These are phyloP conservation scores for Dromas ardeola DNA, from an alignment of 2,113 vertebrate genomes.

Conservation along the genomic window DNA sequence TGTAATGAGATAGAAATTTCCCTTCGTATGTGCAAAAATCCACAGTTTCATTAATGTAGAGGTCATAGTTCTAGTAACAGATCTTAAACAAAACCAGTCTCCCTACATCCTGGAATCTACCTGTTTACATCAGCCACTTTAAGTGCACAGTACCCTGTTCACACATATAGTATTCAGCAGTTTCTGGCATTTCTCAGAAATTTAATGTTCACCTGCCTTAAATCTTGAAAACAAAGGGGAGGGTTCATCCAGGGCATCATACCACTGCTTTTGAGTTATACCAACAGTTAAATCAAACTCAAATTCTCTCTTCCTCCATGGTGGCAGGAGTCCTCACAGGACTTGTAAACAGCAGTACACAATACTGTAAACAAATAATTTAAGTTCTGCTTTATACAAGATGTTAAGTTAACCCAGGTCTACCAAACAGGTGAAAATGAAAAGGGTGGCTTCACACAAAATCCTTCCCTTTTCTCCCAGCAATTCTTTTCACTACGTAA, in stretches of 20 bases:
- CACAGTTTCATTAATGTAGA: constrained; percentile 53
- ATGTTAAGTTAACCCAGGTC: constrained; percentile 67
- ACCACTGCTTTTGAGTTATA: constrained; percentile 16
- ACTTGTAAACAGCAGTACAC: constrained; percentile 83
- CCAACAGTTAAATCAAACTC: constrained; percentile 4
- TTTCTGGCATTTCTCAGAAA: constrained; percentile 51
- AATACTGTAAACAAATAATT: constrained; percentile 83
- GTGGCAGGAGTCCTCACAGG: constrained; percentile 75
- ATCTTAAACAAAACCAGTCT: constrained; percentile 23
- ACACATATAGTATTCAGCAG: constrained; percentile 5
- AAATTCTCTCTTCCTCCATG: constrained; percentile 56
- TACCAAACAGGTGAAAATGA: constrained; percentile 65
- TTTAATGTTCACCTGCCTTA: constrained; percentile 48
- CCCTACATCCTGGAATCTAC: constrained; percentile 33
- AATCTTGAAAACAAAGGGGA: constrained; percentile 40
- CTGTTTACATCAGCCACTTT: constrained; percentile 28
- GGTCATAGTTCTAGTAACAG: constrained; percentile 41
- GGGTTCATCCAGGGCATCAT: constrained; percentile 6
- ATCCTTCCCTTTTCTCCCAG: constrained; percentile 73
- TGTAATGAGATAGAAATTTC: constrained; percentile 47
- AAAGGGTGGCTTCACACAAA: constrained; percentile 72
- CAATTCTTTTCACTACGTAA: constrained; percentile 71
- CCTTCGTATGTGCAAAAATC: constrained; percentile 67
- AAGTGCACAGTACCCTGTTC: constrained; percentile 55
- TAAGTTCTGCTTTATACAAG: constrained; percentile 74